phyloP scores from a whole-genome alignment of 2,797 vertebrate species.

The Tragelaphus eurycerus region DNA sequence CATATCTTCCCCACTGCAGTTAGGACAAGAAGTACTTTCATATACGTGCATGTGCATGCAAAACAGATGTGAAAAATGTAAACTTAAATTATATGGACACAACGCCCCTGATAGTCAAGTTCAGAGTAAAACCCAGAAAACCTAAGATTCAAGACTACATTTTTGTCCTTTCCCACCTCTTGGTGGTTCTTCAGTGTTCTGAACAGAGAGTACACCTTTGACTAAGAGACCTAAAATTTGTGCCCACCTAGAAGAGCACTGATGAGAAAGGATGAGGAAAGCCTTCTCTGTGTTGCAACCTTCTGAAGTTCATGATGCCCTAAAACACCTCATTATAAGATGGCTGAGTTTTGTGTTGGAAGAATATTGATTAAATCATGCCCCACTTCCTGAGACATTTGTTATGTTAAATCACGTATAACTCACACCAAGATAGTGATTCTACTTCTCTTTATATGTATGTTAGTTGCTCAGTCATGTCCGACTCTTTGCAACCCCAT shows the following conservation, averaged over 20 bases:
- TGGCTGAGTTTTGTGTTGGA: background rate
- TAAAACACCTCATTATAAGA: background rate
- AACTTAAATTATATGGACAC: background rate
- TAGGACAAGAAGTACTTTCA: constrained; percentile 37
- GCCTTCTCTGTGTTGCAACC: background rate
- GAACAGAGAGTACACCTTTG: background rate
- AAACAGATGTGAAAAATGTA: constrained; percentile 41
- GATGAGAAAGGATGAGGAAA: background rate
- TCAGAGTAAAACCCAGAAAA: background rate
- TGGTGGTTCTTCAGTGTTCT: background rate
- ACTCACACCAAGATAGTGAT: background rate
- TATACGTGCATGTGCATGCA: background rate
- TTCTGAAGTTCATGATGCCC: background rate
- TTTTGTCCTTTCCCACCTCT: background rate
- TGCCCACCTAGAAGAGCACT: background rate
- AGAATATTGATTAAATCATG: background rate
- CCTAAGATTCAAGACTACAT: background rate
- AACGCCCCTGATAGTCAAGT: background rate
- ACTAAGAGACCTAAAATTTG: background rate
- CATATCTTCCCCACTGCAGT: constrained; percentile 1
- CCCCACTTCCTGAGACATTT: background rate
- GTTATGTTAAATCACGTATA: background rate
- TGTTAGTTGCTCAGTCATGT: background rate
- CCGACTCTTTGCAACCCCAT: background rate
- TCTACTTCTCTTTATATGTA: background rate